Evolutionary conservation across 2,888 invertebrate species (phyloP), one percentile per base, ranked within the genome.

Genomic region (Pterobdella sp.): DNA sequence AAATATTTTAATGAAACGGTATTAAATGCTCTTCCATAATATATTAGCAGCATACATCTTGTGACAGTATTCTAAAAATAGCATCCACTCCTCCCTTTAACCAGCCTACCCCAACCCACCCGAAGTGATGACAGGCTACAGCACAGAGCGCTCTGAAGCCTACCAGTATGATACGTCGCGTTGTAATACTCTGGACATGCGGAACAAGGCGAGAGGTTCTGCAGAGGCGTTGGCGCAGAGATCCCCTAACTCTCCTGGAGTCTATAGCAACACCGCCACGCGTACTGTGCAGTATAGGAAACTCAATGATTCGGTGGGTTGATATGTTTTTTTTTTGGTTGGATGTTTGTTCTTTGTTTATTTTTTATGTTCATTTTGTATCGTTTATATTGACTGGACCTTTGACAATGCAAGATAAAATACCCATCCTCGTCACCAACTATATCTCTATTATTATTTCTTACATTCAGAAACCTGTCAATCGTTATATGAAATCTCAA

Each of bases 61-160:
- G n/a, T n/a, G n/a, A n/a, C n/a, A n/a, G n/a, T n/a, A n/a, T n/a
- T n/a, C n/a, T n/a, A n/a, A n/a, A n/a, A n/a, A n/a, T n/a, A n/a
- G n/a, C n/a, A n/a, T n/a, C n/a, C n/a, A n/a, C n/a, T 56, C 60
- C 49, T 22, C 22, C 49, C 49, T 14, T 22, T 42, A 42, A 42
- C 49, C 49, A 42, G 49, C 49, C 49, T 22, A 42, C 49, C 22
- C 49, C 49, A 14, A 42, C 49, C 49, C 67, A 4, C 22, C 42
- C 52, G 49, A 31, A 71, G 71, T 71, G 32, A 35, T 71, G 71
- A 71, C 71, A 22, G 63, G 63, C n/a, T 71, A 71, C 37, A 71
- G 71, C 63, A 71, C 71, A 1, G 71, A 71, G 60, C 34, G 71
- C 18, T 60, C 71, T 14, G 71, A 71, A 52, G 60, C 63, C n/a